phyloP scores from a whole-genome alignment of 2,888 invertebrate genomes.

The Cheilosia urbana region DNA sequence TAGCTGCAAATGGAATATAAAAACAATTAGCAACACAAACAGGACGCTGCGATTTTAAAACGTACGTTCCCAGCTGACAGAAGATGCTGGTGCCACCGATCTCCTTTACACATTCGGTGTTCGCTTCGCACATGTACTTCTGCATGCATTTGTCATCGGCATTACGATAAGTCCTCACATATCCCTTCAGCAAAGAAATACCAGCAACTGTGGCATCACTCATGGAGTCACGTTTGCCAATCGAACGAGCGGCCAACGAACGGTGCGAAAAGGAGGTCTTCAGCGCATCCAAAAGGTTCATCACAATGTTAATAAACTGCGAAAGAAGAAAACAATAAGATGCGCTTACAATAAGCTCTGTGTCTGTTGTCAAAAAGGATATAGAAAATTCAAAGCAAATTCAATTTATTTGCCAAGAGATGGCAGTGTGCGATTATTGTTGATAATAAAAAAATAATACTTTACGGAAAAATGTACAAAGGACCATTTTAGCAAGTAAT shows the following conservation, averaged over 20 bases:
- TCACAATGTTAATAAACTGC: slow-evolving; percentile 96
- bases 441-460: slow-evolving; percentile 13
- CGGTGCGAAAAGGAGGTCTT: slow-evolving; percentile 97
- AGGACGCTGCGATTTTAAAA: slow-evolving; percentile 76
- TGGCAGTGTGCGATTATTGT: slow-evolving; percentile 1
- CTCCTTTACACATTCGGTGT: slow-evolving; percentile 92
- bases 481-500: slow-evolving; percentile 62
- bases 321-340: slow-evolving; percentile 61
- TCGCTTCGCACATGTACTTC: slow-evolving; percentile 95
- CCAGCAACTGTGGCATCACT: slow-evolving; percentile 95
- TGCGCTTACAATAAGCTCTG: too few relatives aligned
- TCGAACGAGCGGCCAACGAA: slow-evolving; percentile 91
- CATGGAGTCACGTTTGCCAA: slow-evolving; percentile 94
- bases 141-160: slow-evolving; percentile 93
- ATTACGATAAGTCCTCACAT: slow-evolving; percentile 91
- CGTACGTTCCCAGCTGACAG: slow-evolving; percentile 97
- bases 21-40: neutral
- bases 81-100: slow-evolving; percentile 93
- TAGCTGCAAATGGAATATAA: slow-evolving; percentile 86
- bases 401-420: slow-evolving; percentile 36
- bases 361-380: neutral
- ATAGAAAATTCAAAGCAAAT: slow-evolving; percentile 32
- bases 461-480: slow-evolving; percentile 67
- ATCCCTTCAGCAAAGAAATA: slow-evolving; percentile 94
- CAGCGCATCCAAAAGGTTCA: slow-evolving; percentile 94